A percentile compares a stretch with the other conserved stretches of the same genome.
These are phyloP conservation scores for Leucopternis melanops DNA, from an alignment of 2,113 vertebrate genomes.

Conservation along the genomic window DNA sequence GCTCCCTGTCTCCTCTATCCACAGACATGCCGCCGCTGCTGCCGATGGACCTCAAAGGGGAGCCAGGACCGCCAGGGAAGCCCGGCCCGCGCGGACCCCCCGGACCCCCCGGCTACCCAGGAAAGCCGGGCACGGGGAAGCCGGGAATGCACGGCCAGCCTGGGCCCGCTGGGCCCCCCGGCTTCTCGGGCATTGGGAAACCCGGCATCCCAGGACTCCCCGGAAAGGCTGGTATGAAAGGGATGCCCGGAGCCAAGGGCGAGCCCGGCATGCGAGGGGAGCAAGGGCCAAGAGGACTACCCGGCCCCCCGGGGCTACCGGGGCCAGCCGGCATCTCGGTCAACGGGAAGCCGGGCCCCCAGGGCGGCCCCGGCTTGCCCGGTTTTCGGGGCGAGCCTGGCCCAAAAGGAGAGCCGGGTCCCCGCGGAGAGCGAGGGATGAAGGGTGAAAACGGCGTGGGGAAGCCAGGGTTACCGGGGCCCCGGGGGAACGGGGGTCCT, in stretches of 20 bases:
- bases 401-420: constrained; percentile 78
- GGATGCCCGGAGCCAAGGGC: constrained; percentile 78
- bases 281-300: constrained; percentile 83
- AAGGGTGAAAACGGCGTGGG: constrained; percentile 93
- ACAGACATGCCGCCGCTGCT: constrained; percentile 87
- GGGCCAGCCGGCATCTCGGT: constrained; percentile 90
- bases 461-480: constrained; percentile 82
- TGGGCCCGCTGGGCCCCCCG: constrained; percentile 86
- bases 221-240: constrained; percentile 88
- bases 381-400: constrained; percentile 89
- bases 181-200: constrained; percentile 91
- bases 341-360: constrained; percentile 91
- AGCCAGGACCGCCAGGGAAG: constrained; percentile 91
- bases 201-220: constrained; percentile 90
- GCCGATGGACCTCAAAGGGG: constrained; percentile 89
- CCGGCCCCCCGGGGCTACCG: constrained; percentile 88
- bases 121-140: constrained; percentile 91
- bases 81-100: constrained; percentile 88
- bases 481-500: constrained; percentile 80
- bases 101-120: constrained; percentile 85
- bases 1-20: constrained; percentile 45
- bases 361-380: constrained; percentile 82
- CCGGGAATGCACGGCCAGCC: constrained; percentile 90
- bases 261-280: constrained; percentile 83
- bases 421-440: constrained; percentile 83